A percentile compares a stretch with the other conserved stretches of the same genome.
Evolutionary conservation across 35 echinoderm and acorn worm genomes (phyloP).

Genomic region (Hemicentrotus pulcherrimus): DNA sequence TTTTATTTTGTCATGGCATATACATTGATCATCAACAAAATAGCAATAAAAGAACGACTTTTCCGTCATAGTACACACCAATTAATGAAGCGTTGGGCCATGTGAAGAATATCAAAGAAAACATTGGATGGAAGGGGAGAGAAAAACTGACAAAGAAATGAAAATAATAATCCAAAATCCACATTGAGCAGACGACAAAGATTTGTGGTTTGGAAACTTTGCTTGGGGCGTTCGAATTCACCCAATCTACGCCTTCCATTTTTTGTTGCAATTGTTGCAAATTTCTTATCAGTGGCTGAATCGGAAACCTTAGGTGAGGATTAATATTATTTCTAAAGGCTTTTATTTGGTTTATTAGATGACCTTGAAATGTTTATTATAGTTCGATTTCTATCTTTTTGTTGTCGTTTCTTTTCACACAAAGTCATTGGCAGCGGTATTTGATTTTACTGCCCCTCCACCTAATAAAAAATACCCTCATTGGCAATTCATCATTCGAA

Average conservation of each 20-base stretch:
- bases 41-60: background rate
- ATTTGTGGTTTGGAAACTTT: background rate
- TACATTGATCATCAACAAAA: background rate
- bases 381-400: background rate
- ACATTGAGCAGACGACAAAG: background rate
- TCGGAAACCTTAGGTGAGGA: background rate
- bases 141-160: background rate
- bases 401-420: background rate
- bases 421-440: background rate
- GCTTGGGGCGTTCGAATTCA: background rate
- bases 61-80: background rate
- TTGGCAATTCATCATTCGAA: constrained; percentile 5
- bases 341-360: constrained; percentile 13
- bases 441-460: background rate
- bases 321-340: background rate
- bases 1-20: background rate
- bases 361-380: background rate
- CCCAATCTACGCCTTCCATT: background rate
- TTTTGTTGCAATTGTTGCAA: constrained; percentile 4
- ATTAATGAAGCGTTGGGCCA: background rate
- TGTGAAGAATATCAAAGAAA: background rate
- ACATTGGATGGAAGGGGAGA: background rate
- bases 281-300: background rate
- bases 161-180: background rate
- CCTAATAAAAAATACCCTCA: background rate